phyloP scores from a whole-genome alignment of 2,797 vertebrate species.

The Amphiprion clarkii region DNA sequence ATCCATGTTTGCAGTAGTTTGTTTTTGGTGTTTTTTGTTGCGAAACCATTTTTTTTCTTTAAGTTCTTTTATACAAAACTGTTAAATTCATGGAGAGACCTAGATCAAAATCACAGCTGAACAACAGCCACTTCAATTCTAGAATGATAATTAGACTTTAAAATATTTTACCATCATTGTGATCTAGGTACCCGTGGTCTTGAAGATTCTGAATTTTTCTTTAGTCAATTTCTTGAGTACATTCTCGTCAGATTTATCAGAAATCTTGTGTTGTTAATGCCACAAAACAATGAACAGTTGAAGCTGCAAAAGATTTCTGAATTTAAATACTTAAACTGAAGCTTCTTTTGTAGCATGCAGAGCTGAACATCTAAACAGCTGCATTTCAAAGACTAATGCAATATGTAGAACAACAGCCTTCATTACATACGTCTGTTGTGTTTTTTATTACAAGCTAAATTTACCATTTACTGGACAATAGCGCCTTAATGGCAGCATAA shows the following conservation, averaged over 20 bases:
- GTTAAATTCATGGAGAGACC: conserved; percentile 13
- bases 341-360: conserved; percentile 39
- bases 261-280: conserved; percentile 22
- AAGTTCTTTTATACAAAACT: conserved; percentile 27
- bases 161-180: conserved; percentile 22
- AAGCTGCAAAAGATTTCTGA: neutral
- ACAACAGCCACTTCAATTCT: neutral
- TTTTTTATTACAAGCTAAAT: conserved; percentile 55
- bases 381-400: conserved; percentile 23
- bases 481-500: conserved; percentile 59
- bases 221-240: conserved; percentile 55
- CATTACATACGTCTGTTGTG: conserved; percentile 15
- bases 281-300: neutral
- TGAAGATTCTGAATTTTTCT: conserved; percentile 7
- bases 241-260: conserved; percentile 20
- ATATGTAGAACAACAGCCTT: conserved; percentile 33
- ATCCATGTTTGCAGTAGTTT: neutral
- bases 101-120: neutral
- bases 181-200: too few relatives aligned
- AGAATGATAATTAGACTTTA: neutral
- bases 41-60: conserved; percentile 9
- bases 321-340: conserved; percentile 28
- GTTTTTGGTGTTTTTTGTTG: too few relatives aligned
- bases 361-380: conserved; percentile 37
- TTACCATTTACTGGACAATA: conserved; percentile 71